Percentiles rank a stretch among this genome's conserved stretches.
Evolutionary conservation across 1,140 invertebrate species (phyloP).

Genomic region (Monochamus saltuarius): DNA sequence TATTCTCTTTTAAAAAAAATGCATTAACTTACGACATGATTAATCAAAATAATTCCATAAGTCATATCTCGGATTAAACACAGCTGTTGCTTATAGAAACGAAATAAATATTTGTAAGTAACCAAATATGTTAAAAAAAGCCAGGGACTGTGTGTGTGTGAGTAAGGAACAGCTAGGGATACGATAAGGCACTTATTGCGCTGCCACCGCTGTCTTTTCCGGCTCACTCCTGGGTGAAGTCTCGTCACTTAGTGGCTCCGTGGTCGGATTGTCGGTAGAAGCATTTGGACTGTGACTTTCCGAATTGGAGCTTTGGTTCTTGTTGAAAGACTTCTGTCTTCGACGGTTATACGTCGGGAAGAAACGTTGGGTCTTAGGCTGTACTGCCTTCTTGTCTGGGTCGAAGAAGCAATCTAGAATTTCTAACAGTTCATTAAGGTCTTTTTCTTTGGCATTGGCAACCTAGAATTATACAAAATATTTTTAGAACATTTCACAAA

Average conservation of each 20-base stretch:
- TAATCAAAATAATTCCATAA: not conserved
- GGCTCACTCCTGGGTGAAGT: constrained; percentile 25
- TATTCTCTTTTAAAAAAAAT: not conserved
- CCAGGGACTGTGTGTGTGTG: constrained; percentile 11
- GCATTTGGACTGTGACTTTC: constrained; percentile 11
- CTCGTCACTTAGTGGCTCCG: constrained; percentile 18
- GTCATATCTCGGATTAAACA: not conserved
- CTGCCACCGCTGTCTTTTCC: constrained; percentile 8
- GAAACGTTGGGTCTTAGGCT: constrained; percentile 44
- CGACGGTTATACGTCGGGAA: constrained; percentile 7
- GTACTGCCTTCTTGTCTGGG: constrained; percentile 61
- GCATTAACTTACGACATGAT: not conserved
- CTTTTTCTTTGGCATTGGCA: constrained; percentile 58
- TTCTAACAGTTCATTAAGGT: constrained; percentile 66
- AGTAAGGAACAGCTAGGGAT: constrained; percentile 14
- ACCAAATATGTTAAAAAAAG: constrained; percentile 12
- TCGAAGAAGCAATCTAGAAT: constrained; percentile 74
- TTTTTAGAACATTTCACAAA: not conserved
- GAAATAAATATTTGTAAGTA: constrained; percentile 10
- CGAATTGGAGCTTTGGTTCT: constrained; percentile 20
- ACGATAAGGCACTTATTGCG: constrained; percentile 2
- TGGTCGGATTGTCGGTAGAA: constrained; percentile 19
- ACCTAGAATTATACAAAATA: constrained; percentile 32
- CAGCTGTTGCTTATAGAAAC: constrained; percentile 2
- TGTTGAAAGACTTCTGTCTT: constrained; percentile 16